These are phyloP conservation scores for Rhodophaea formosa DNA, from an alignment of 2,888 invertebrate genomes.

Conservation along the genomic window DNA sequence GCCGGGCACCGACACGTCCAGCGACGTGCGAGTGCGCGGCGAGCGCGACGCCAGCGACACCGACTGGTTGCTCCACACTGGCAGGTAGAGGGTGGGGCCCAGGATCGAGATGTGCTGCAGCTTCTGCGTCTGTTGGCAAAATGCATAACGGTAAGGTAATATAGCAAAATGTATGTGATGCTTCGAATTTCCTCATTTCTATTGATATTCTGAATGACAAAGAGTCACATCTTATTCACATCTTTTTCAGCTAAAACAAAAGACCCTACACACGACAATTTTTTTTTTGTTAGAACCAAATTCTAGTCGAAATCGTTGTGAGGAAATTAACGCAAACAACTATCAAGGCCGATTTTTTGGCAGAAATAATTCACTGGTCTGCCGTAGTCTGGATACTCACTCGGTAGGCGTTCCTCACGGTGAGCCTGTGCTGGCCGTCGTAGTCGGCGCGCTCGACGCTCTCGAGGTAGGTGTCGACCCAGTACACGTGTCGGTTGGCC, in stretches of 20 bases:
- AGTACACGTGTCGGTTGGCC: conserved; percentile 86
- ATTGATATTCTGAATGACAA: too few species aligned
- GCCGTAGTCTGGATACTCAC: conserved; percentile 44
- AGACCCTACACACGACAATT: too few species aligned
- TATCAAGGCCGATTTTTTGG: too few species aligned
- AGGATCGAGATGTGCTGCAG: conserved; percentile 87
- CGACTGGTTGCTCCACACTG: conserved; percentile 85
- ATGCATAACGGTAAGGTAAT: neutral
- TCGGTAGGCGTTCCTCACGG: conserved; percentile 77
- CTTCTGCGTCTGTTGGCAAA: conserved; percentile 77
- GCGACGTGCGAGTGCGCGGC: conserved; percentile 21
- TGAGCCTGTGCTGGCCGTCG: conserved; percentile 84
- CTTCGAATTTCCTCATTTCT: too few species aligned
- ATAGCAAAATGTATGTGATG: too few species aligned
- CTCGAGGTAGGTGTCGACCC: conserved; percentile 91
- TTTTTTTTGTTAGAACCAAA: too few species aligned
- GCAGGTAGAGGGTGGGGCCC: conserved; percentile 87
- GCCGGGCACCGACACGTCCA: conserved; percentile 26
- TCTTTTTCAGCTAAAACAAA: too few species aligned
- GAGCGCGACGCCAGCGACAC: conserved; percentile 43
- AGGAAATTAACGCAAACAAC: too few species aligned
- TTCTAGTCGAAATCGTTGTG: too few species aligned
- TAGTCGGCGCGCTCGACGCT: conserved; percentile 90
- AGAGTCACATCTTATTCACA: too few species aligned
- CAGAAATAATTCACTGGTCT: too few species aligned